phyloP scores from a whole-genome alignment of 2,888 invertebrate genomes.

The Chloroclysta siterata region DNA sequence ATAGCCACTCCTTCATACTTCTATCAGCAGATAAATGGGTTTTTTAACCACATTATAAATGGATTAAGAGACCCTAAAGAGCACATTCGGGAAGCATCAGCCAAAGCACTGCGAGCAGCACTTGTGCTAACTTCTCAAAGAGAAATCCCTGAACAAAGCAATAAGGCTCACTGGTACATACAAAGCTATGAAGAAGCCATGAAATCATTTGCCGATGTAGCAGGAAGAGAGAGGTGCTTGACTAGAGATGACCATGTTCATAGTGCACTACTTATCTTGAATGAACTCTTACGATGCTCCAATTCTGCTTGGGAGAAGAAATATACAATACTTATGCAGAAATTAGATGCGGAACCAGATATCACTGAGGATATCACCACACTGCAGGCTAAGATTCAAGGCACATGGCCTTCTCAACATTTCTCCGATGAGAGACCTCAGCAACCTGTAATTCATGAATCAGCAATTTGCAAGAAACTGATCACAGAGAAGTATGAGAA shows the following conservation, averaged over 20 bases:
- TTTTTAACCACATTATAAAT: constrained; percentile 96
- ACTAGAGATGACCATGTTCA: constrained; percentile 96
- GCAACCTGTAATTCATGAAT: constrained; percentile 87
- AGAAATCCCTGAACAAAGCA: constrained; percentile 95
- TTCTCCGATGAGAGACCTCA: constrained; percentile 66
- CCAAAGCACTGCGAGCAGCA: constrained; percentile 96
- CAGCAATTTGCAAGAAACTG: constrained; percentile 92
- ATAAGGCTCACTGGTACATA: constrained; percentile 95
- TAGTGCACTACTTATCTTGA: constrained; percentile 95
- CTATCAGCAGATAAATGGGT: constrained; percentile 95
- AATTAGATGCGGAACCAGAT: constrained; percentile 79
- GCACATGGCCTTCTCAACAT: constrained; percentile 61
- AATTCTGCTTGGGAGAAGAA: constrained; percentile 94
- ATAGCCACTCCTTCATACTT: constrained; percentile 98
- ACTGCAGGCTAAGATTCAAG: constrained; percentile 78
- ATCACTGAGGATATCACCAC: constrained; percentile 80
- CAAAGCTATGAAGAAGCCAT: constrained; percentile 96
- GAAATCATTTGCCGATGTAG: constrained; percentile 88
- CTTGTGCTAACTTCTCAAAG: constrained; percentile 97
- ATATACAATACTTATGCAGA: constrained; percentile 89
- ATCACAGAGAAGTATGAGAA: constrained; percentile 93
- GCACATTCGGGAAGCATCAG: constrained; percentile 95
- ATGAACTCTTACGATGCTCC: constrained; percentile 96
- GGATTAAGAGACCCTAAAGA: constrained; percentile 96
- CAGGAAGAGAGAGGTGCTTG: constrained; percentile 85